Conservation (phyloP, 2,113 vertebrate genomes). For the Plecturocebus donacophilus region DNA sequence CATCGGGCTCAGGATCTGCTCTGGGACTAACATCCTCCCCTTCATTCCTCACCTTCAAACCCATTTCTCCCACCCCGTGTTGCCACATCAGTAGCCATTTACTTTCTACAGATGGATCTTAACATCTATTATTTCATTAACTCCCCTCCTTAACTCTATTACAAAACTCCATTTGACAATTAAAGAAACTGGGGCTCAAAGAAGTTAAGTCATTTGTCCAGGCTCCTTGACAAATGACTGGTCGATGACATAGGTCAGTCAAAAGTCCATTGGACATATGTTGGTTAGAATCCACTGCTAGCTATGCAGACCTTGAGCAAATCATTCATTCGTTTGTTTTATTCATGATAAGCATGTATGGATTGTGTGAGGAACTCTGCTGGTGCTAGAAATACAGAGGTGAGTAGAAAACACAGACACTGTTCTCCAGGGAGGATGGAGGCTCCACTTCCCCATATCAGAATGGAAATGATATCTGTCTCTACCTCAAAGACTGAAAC, state of each 20-base stretch:
- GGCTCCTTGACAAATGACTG: neutral
- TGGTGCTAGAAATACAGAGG: neutral
- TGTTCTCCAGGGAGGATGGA: neutral
- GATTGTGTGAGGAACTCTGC: neutral
- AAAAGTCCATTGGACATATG: neutral
- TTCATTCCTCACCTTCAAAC: neutral
- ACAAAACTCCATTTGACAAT: neutral
- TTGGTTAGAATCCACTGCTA: neutral
- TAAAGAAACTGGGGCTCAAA: neutral
- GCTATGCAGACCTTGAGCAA: neutral
- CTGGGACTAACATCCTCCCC: fast-evolving
- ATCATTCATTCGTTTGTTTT: neutral
- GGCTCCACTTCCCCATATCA: neutral
- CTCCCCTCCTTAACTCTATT: neutral
- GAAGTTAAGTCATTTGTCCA: neutral
- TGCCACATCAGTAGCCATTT: neutral
- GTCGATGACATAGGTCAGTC: neutral
- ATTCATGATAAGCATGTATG: neutral
- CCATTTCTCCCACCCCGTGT: fast-evolving
- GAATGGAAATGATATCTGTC: neutral
- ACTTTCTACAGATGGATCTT: neutral
- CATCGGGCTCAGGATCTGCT: too few species aligned
- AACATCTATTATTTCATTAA: neutral
- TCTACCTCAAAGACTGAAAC: neutral
- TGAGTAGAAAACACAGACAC: neutral